These are phyloP conservation scores for Dendronephthya gigantea DNA, from an alignment of 64 coral and sea anemone genomes.

Conservation along the genomic window DNA sequence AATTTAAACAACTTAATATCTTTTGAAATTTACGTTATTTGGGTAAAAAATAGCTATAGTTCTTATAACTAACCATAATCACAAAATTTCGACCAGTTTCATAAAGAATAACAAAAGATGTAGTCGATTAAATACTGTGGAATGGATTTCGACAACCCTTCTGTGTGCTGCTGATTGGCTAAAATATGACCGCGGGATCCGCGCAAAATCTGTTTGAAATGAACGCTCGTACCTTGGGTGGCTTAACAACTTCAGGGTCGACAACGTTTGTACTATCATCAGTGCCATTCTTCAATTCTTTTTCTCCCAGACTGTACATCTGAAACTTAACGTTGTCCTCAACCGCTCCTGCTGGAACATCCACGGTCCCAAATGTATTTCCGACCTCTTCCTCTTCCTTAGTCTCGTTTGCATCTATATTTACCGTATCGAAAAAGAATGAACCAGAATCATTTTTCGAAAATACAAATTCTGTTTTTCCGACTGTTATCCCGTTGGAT, in stretches of 20 bases:
- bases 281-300: not conserved
- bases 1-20: too few relatives aligned
- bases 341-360: conserved; percentile 76
- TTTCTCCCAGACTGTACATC: not conserved
- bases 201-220: too few relatives aligned
- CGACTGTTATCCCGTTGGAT: conserved; percentile 69
- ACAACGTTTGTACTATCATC: not conserved
- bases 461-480: conserved; percentile 87
- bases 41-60: too few relatives aligned
- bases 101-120: too few relatives aligned
- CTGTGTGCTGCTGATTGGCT: not conserved
- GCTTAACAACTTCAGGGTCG: not conserved
- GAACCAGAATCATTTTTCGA: conserved; percentile 50
- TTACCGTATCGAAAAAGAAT: conserved; percentile 26
- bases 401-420: conserved; percentile 43
- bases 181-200: too few relatives aligned
- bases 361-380: conserved; percentile 74
- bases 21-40: too few relatives aligned
- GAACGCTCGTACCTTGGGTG: not conserved
- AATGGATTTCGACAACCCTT: too few relatives aligned
- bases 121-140: too few relatives aligned
- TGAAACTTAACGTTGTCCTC: conserved; percentile 7
- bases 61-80: too few relatives aligned
- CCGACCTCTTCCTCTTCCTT: conserved; percentile 63
- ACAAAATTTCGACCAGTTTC: too few relatives aligned